Conservation (phyloP, 2,888 invertebrate species). For the Ctena decussata region DNA sequence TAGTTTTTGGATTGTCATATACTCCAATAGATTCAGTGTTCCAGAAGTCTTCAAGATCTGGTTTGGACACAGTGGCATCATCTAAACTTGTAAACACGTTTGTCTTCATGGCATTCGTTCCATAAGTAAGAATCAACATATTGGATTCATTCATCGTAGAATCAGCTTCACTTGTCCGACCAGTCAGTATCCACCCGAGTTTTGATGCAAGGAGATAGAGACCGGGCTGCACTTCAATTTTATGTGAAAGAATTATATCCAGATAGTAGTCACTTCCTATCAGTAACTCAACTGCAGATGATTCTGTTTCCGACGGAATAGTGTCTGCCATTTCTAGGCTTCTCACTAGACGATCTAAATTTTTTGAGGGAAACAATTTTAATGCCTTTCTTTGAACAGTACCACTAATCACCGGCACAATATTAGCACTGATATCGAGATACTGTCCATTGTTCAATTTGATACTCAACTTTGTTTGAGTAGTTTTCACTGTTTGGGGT, state of each 20-base stretch:
- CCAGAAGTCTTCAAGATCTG: conserved; percentile 41
- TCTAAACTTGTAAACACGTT: background rate
- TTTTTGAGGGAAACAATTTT: background rate
- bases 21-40: conserved; percentile 30
- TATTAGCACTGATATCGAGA: conserved; percentile 16
- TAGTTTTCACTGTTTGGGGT: conserved; percentile 14
- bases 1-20: conserved; percentile 9
- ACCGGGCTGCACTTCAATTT: conserved; percentile 9
- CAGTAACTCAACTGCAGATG: background rate
- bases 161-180: background rate
- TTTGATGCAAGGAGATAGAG: conserved; percentile 3
- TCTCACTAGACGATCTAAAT: background rate
- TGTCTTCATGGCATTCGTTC: background rate
- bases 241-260: conserved; percentile 11
- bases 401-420: conserved; percentile 32
- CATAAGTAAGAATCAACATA: background rate
- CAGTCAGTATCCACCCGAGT: conserved; percentile 22
- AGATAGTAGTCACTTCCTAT: conserved; percentile 21
- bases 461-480: conserved; percentile 13
- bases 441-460: conserved; percentile 9
- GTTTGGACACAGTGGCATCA: background rate
- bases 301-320: background rate
- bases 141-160: background rate
- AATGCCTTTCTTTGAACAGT: conserved; percentile 18
- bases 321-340: background rate